Base-by-base conservation (phyloP, 2,888 invertebrate genomes). In the Pyrochroa serraticornis region DNA sequence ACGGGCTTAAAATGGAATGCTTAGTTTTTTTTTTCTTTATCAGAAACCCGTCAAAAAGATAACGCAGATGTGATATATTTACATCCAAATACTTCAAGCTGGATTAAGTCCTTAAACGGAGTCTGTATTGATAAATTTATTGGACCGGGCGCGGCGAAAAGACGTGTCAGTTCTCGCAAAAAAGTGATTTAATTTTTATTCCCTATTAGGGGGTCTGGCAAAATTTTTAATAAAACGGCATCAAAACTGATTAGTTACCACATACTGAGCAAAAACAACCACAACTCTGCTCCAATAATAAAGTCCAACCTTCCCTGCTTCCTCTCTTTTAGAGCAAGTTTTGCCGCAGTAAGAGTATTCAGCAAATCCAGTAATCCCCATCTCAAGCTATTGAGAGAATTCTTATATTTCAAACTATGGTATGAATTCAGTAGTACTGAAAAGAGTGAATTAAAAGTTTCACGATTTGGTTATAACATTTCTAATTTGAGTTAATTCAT, bases 221-320 rank as follows among this genome's bases (percentile, higher is more conserved):
- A 31, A 45, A 38, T 52, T 52, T 45, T 52, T 52, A 52, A 52
- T 37, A 38, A 31, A 45, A 38, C 38, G 36, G 35, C 51, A 43
- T 37, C 51, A 32, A 51, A 39, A 45, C 38, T 38, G 22, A 38
- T 52, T 45, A 38, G 34, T n/a, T 44, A 32, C 45, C 30, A 51
- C 51, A 37, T 35, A 43, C 36, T 36, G 45, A 38, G 39, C 12
- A 39, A 45, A 52, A 44, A 37, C 44, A 43, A 39, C 50, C 10
- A 14, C 43, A 52, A 52, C 52, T 52, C 44, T 52, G n/a, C n/a
- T n/a, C n/a, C n/a, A n/a, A n/a, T n/a, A 38, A 52, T 52, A 52
- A 38, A 52, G 39, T 44, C 52, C 52, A 52, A 45, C 32, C 22
- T 22, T 22, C 3, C 22, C 22, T 22, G n/a, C n/a, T n/a, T n/a